These are phyloP conservation scores for Augiades crinisus DNA, from an alignment of 2,888 invertebrate species.

Conservation along the genomic window DNA sequence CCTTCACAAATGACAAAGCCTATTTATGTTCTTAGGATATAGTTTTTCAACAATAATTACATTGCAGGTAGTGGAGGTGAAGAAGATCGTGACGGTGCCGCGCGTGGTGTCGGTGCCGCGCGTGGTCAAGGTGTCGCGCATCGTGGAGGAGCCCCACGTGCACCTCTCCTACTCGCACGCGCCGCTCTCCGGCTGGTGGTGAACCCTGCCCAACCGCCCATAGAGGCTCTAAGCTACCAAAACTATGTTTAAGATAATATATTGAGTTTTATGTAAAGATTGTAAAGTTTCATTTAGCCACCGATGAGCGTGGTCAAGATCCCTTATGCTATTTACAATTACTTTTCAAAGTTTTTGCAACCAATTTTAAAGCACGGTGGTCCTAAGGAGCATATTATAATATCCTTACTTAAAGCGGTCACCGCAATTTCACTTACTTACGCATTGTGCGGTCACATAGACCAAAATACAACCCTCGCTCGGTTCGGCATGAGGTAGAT, in stretches of 20 bases:
- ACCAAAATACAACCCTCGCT: no score
- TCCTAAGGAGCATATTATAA: no score
- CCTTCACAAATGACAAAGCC: no score
- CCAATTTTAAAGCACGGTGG: no score
- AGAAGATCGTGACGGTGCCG: slow-evolving; percentile 51
- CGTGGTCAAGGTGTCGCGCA: slow-evolving; percentile 44
- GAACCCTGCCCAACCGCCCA: slow-evolving; percentile 25
- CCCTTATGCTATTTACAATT: no score
- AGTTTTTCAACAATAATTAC: background rate
- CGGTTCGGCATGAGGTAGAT: no score
- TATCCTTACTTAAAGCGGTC: no score
- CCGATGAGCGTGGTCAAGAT: no score
- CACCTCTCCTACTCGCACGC: slow-evolving; percentile 37
- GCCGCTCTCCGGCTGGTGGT: slow-evolving; percentile 51
- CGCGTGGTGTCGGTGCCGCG: slow-evolving; percentile 51
- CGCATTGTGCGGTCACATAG: no score
- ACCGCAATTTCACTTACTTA: no score
- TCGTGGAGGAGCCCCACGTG: slow-evolving; percentile 42
- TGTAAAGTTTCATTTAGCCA: background rate
- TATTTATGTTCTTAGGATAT: no score
- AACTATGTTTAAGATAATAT: slow-evolving; percentile 28
- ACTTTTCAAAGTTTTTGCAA: no score
- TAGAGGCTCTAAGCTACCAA: slow-evolving; percentile 32
- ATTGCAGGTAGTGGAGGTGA: slow-evolving; percentile 44
- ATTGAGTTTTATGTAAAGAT: slow-evolving; percentile 2